Conservation (phyloP, 2,113 vertebrate genomes). For the Laterallus jamaicensis region DNA sequence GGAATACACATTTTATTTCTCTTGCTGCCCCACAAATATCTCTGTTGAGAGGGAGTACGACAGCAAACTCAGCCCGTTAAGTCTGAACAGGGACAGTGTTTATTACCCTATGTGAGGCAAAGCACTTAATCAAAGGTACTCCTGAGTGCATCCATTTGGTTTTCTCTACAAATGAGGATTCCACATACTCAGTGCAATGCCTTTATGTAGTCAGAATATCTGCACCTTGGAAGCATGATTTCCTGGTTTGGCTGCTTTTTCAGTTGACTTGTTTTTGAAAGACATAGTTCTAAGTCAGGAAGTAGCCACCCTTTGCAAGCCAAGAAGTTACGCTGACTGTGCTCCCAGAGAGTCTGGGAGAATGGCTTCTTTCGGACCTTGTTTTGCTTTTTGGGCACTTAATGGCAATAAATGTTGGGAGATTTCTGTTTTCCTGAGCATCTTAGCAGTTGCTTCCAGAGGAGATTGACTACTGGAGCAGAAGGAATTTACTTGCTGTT, state of each 20-base stretch:
- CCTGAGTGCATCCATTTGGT: not conserved
- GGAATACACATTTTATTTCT: not conserved
- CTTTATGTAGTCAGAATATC: not conserved
- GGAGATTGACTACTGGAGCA: not conserved
- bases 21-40: not conserved
- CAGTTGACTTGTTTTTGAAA: not conserved
- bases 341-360: not conserved
- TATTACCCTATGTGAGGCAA: not conserved
- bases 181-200: not conserved
- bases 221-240: not conserved
- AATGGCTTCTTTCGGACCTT: not conserved
- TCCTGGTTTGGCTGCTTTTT: not conserved
- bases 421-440: not conserved
- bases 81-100: not conserved
- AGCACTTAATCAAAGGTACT: not conserved
- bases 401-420: not conserved
- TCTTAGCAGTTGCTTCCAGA: not conserved
- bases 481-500: not conserved
- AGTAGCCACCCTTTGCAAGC: not conserved
- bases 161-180: not conserved
- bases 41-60: not conserved
- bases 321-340: not conserved
- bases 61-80: not conserved
- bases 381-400: not conserved
- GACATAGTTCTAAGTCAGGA: not conserved